Percentiles rank a stretch among this genome's conserved stretches.
Conservation (phyloP, 2,113 vertebrate genomes). For the Gymnarchus niloticus region DNA sequence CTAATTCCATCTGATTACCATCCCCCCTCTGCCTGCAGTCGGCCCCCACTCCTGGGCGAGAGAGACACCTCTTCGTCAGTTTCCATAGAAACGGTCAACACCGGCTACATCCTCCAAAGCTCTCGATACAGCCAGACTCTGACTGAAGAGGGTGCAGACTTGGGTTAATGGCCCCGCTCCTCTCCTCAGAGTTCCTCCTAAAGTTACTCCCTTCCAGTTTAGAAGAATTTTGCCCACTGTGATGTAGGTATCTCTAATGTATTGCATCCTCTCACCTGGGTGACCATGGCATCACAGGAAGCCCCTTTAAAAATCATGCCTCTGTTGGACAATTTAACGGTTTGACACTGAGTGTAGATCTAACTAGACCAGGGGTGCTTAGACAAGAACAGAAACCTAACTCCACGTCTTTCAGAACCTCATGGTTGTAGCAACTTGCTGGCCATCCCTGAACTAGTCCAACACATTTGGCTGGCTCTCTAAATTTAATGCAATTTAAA, state of each 20-base stretch:
- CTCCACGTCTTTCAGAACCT: too few species aligned
- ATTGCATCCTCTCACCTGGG: not conserved
- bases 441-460: not conserved
- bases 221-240: not conserved
- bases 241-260: not conserved
- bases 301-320: too few species aligned
- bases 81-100: conserved; percentile 10
- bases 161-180: not conserved
- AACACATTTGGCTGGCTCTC: not conserved
- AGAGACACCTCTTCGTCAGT: not conserved
- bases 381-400: too few species aligned
- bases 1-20: not conserved
- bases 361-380: too few species aligned
- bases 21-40: not conserved
- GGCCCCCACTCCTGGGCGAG: not conserved
- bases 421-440: too few species aligned
- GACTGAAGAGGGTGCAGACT: not conserved
- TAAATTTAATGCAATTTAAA: not conserved
- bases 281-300: too few species aligned
- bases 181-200: not conserved
- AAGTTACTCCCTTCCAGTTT: not conserved
- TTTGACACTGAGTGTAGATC: too few species aligned
- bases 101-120: not conserved
- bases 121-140: not conserved
- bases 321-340: too few species aligned